Conservation (phyloP, 2,888 invertebrate species). For the Ornithoptera priamus region DNA sequence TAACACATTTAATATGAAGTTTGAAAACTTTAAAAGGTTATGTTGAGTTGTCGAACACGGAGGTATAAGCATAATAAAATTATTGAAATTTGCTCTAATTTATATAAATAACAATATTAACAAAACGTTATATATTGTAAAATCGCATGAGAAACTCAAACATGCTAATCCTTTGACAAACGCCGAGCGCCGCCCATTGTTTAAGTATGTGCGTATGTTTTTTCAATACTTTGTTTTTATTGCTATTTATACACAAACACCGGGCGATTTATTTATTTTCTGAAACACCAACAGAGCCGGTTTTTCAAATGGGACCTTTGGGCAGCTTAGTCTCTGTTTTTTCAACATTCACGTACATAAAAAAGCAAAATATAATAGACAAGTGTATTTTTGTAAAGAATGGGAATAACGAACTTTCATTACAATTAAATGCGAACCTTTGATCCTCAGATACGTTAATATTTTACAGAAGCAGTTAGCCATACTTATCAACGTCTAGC, state of each 20-base stretch:
- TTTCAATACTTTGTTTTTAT: conserved; percentile 11
- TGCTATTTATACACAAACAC: conserved; percentile 7
- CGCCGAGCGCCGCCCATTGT: conserved; percentile 59
- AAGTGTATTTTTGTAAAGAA: too few species aligned
- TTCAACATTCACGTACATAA: too few species aligned
- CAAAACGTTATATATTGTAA: conserved; percentile 35
- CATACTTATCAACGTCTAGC: too few species aligned
- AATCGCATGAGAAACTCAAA: conserved; percentile 70
- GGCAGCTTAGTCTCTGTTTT: too few species aligned
- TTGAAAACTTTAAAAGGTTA: too few species aligned
- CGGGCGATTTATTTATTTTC: conserved; percentile 9
- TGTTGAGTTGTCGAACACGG: too few species aligned
- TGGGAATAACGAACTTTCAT: too few species aligned
- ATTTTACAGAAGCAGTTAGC: too few species aligned
- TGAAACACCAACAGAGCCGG: not conserved
- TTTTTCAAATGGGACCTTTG: not conserved
- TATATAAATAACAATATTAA: conserved; percentile 24
- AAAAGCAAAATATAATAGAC: too few species aligned
- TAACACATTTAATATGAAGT: too few species aligned
- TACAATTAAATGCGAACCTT: too few species aligned
- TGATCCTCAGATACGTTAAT: too few species aligned
- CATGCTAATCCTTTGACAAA: conserved; percentile 66
- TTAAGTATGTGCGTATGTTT: conserved; percentile 54
- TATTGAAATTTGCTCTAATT: not conserved
- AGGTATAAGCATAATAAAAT: not conserved